Percentiles rank a stretch among this genome's conserved stretches.
phyloP scores from a whole-genome alignment of 2,113 vertebrate genomes.

The Amia ocellicauda region DNA sequence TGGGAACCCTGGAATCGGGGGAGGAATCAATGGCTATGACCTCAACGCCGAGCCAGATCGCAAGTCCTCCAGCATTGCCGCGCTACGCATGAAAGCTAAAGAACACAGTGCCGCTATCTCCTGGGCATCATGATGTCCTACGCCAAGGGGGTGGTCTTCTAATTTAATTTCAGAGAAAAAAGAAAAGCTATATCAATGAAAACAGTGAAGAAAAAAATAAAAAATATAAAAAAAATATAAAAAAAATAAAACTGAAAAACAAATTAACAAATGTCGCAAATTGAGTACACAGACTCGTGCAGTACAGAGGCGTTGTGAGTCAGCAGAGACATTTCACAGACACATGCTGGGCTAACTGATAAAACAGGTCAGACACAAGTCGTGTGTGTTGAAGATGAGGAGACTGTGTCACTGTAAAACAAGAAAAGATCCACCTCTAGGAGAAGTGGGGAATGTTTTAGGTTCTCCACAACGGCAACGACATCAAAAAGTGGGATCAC shows the following conservation, averaged over 20 bases:
- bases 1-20: slow-evolving; percentile 75
- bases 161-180: not conserved
- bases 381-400: not conserved
- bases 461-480: no score
- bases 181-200: not conserved
- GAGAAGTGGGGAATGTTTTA: not conserved
- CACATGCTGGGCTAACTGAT: no score
- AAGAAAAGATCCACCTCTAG: not conserved
- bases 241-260: not conserved
- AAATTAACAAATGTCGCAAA: not conserved
- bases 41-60: slow-evolving; percentile 93
- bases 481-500: no score
- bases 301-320: no score
- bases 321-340: no score
- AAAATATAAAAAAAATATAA: no score
- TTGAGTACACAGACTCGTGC: not conserved
- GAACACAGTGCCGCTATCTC: slow-evolving; percentile 99
- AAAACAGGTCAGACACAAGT: no score
- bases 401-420: not conserved
- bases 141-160: slow-evolving; percentile 20
- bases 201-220: no score
- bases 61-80: slow-evolving; percentile 95
- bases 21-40: slow-evolving; percentile 88
- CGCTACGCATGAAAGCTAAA: slow-evolving; percentile 97
- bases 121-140: slow-evolving; percentile 89